These are phyloP conservation scores for Urocynchramus pylzowi DNA, from an alignment of 2,113 vertebrate genomes.

Conservation along the genomic window DNA sequence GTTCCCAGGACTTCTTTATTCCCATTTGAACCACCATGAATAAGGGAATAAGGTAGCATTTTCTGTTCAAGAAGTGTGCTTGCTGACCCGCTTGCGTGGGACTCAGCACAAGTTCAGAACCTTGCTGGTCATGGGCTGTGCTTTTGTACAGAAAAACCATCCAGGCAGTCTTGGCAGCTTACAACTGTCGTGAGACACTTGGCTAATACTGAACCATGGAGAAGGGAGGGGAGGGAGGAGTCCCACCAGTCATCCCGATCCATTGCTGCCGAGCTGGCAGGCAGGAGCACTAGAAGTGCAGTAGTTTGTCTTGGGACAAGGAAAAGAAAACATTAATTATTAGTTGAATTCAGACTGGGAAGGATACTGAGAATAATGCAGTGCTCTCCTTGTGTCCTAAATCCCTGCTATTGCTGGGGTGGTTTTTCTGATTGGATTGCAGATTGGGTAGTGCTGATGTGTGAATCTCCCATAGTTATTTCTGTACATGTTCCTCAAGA, in stretches of 20 bases:
- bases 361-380: background rate
- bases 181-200: background rate
- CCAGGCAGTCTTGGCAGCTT: background rate
- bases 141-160: background rate
- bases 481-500: background rate
- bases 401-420: background rate
- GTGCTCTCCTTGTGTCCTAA: background rate
- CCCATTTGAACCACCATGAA: rapidly evolving
- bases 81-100: background rate
- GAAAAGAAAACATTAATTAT: background rate
- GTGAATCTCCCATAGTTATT: background rate
- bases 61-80: background rate
- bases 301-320: background rate
- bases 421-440: background rate
- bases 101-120: background rate
- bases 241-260: background rate
- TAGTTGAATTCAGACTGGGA: background rate
- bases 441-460: background rate
- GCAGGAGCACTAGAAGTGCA: background rate
- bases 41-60: background rate
- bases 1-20: background rate
- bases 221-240: background rate
- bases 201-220: rapidly evolving
- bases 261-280: background rate
- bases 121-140: rapidly evolving